Evolutionary conservation across 2,113 vertebrate species (phyloP).

Genomic region (Recurvirostra avosetta): DNA sequence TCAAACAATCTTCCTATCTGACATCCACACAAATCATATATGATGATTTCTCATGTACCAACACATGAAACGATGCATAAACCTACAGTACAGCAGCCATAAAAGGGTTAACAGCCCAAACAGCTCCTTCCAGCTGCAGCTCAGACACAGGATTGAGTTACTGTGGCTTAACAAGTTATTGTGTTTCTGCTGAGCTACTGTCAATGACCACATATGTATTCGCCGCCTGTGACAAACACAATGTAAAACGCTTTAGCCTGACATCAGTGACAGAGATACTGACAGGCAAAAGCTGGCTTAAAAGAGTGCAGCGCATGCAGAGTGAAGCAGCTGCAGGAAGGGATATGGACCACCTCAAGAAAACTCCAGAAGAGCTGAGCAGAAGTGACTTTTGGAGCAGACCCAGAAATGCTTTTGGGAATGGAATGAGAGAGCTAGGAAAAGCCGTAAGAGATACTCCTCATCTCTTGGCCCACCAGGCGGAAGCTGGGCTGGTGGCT

Average conservation of each 20-base stretch:
- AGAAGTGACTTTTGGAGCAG: neutral
- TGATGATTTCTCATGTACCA: neutral
- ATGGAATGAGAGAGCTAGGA: neutral
- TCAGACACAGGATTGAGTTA: conserved; percentile 44
- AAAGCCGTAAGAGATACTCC: neutral
- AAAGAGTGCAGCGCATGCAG: neutral
- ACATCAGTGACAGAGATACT: conserved; percentile 42
- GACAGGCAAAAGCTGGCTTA: conserved; percentile 48
- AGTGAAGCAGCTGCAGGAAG: neutral
- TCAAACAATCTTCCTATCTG: neutral
- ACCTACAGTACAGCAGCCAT: neutral
- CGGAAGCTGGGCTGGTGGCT: neutral
- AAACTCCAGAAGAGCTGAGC: neutral
- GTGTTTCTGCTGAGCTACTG: conserved; percentile 64
- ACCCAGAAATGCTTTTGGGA: conserved; percentile 8
- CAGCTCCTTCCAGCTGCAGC: conserved; percentile 54
- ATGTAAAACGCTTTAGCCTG: conserved; percentile 29
- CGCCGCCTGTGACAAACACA: conserved; percentile 35
- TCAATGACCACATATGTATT: conserved; percentile 61
- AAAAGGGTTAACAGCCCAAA: conserved; percentile 16
- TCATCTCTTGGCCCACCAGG: neutral
- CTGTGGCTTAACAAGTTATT: conserved; percentile 65
- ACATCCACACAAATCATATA: neutral
- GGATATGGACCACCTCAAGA: neutral
- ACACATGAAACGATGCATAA: neutral